Evolutionary conservation across 1,140 invertebrate species (phyloP).

Genomic region (Lepidurus apus): DNA sequence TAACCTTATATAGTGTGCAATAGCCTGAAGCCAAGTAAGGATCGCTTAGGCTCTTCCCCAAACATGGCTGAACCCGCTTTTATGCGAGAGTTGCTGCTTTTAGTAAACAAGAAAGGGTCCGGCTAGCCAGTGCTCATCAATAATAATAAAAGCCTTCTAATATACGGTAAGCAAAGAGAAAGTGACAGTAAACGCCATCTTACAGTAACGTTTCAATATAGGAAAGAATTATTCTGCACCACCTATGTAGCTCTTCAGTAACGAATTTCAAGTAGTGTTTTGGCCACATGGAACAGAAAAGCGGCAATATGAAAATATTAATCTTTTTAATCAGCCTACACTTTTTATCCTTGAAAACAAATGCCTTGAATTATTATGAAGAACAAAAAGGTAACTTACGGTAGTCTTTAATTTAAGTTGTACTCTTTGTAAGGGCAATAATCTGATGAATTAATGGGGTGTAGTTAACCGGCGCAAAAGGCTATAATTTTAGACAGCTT

Average conservation of each 20-base stretch:
- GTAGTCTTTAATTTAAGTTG: neutral
- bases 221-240: neutral
- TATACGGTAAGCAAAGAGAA: neutral
- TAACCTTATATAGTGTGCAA: too few species aligned
- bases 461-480: neutral
- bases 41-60: too few species aligned
- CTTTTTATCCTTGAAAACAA: neutral
- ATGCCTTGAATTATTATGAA: neutral
- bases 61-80: too few species aligned
- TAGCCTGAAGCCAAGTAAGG: too few species aligned
- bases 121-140: too few species aligned
- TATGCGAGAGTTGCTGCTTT: too few species aligned
- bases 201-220: too few species aligned
- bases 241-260: neutral
- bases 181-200: neutral
- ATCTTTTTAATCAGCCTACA: neutral
- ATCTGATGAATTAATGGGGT: neutral
- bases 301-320: constrained; percentile 6
- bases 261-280: neutral
- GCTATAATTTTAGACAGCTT: neutral
- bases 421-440: neutral
- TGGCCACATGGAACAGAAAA: neutral
- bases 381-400: neutral
- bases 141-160: neutral
- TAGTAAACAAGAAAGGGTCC: too few species aligned